Evolutionary conservation across 2,797 vertebrate genomes (phyloP).

Genomic region (Thaleichthys pacificus): DNA sequence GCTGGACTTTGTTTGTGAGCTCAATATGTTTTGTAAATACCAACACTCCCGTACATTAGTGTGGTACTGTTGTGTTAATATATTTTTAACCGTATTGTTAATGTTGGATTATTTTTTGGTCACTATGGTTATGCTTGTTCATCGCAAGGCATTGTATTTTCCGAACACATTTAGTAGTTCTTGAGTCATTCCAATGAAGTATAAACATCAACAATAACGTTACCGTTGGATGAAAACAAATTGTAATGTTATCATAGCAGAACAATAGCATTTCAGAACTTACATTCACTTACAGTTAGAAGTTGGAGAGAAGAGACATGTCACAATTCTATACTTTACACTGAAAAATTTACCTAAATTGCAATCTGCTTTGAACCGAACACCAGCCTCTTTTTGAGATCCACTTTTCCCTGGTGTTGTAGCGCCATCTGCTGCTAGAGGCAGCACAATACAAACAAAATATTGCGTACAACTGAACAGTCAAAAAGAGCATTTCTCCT

Average conservation of each 20-base stretch:
- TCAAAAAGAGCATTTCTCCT: conserved; percentile 45
- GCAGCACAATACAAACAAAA: conserved; percentile 78
- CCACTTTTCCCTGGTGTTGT: conserved; percentile 81
- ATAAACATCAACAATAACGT: conserved; percentile 20
- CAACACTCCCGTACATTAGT: neutral
- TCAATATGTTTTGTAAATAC: neutral
- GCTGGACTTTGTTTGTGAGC: conserved; percentile 53
- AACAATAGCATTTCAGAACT: conserved; percentile 53
- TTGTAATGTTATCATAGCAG: conserved; percentile 40
- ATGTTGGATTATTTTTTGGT: conserved; percentile 10
- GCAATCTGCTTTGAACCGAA: conserved; percentile 79
- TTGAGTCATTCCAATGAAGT: conserved; percentile 18
- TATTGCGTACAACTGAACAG: conserved; percentile 66
- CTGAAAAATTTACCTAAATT: conserved; percentile 76
- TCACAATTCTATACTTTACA: conserved; percentile 56
- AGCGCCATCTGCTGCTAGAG: conserved; percentile 84
- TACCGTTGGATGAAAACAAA: conserved; percentile 29
- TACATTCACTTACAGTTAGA: conserved; percentile 52
- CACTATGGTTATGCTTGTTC: conserved; percentile 26
- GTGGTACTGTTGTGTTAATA: conserved; percentile 42
- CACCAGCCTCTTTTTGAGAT: conserved; percentile 74
- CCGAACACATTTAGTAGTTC: conserved; percentile 9
- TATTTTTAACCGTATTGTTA: conserved; percentile 46
- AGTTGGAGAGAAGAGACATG: conserved; percentile 50
- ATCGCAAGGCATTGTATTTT: conserved; percentile 34